Conservation (phyloP, 2,797 vertebrate genomes). For the Hemitrygon akajei region DNA sequence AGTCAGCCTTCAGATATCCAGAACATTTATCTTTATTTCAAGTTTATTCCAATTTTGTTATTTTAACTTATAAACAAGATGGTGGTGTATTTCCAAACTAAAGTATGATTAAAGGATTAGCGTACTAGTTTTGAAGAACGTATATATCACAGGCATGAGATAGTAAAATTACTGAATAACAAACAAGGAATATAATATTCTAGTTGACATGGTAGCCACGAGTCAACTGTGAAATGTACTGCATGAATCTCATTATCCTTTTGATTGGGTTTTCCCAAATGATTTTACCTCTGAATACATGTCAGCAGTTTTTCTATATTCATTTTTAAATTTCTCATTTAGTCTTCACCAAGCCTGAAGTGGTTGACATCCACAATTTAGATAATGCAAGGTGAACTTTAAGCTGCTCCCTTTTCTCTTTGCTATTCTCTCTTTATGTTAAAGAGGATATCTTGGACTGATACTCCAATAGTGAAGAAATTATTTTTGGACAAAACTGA, state of each 20-base stretch:
- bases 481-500: not conserved
- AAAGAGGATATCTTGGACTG: not conserved
- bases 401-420: not conserved
- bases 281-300: not conserved
- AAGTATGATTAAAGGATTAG: not conserved
- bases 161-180: not conserved
- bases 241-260: slow-evolving; percentile 9
- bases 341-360: not conserved
- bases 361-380: not conserved
- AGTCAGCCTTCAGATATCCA: not conserved
- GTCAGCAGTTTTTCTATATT: not conserved
- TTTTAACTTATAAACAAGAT: not conserved
- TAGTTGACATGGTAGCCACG: not conserved
- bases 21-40: not conserved
- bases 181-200: not conserved
- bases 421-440: not conserved
- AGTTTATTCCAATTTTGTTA: not conserved
- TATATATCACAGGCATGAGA: not conserved
- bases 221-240: not conserved
- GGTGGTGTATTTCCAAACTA: not conserved
- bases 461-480: not conserved
- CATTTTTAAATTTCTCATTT: not conserved
- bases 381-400: not conserved
- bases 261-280: not conserved
- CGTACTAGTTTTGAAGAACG: not conserved